Evolutionary conservation across 1,140 invertebrate genomes (phyloP).

Genomic region (Drosophila ohnishii): DNA sequence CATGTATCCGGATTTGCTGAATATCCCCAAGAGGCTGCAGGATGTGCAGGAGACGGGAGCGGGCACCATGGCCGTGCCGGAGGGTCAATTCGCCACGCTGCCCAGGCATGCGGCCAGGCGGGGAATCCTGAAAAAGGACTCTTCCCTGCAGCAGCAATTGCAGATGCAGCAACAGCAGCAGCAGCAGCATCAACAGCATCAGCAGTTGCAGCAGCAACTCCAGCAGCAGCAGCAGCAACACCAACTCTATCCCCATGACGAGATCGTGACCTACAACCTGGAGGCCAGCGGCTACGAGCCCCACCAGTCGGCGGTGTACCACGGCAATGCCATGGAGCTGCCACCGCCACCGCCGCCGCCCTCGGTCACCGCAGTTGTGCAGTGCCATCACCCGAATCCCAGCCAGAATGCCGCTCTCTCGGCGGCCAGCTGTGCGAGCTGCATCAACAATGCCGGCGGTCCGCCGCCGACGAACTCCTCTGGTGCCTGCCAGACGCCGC

Average conservation of each 20-base stretch:
- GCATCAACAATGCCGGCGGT: conserved; percentile 79
- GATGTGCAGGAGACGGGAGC: conserved; percentile 64
- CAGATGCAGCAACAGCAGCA: conserved; percentile 27
- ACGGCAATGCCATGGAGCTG: conserved; percentile 62
- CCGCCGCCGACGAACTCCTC: conserved; percentile 68
- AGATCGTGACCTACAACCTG: conserved; percentile 82
- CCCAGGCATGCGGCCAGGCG: conserved; percentile 84
- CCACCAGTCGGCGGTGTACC: conserved; percentile 50
- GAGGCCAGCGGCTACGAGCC: conserved; percentile 69
- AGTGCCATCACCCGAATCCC: conserved; percentile 69
- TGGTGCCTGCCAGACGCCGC: conserved; percentile 70
- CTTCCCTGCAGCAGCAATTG: conserved; percentile 61
- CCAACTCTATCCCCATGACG: conserved; percentile 78
- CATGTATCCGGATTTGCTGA: conserved; percentile 90
- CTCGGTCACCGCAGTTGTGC: conserved; percentile 67
- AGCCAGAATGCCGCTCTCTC: conserved; percentile 22
- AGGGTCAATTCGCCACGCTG: conserved; percentile 85
- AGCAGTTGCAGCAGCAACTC: conserved; percentile 40
- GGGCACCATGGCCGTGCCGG: conserved; percentile 55
- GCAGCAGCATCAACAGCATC: conserved; percentile 22
- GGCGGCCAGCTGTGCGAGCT: conserved; percentile 78
- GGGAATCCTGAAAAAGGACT: conserved; percentile 80
- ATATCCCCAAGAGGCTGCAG: conserved; percentile 86
- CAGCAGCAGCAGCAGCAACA: conserved; percentile 32
- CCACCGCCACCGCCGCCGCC: conserved; percentile 74